A percentile compares a stretch with the other conserved stretches of the same genome.
phyloP scores from a whole-genome alignment of 30 jellyfish, hydroid and myxozoan species.

The Cassiopea xamachana region DNA sequence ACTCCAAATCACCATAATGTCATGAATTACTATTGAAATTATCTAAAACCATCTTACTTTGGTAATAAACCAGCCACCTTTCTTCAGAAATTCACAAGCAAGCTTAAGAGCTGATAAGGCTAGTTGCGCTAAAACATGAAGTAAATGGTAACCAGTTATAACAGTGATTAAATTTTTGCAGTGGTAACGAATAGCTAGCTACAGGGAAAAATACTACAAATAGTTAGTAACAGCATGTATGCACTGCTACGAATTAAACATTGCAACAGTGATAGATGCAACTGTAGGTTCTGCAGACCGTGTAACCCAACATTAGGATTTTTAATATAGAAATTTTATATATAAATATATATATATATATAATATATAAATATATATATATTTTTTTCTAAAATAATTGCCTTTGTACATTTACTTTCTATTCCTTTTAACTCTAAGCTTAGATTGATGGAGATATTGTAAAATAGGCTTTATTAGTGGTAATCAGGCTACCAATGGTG shows the following conservation, averaged over 20 bases:
- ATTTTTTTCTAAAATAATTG: background rate
- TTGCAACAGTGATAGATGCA: background rate
- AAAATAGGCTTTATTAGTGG: background rate
- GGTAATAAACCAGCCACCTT: slow-evolving; percentile 99
- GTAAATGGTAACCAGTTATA: background rate
- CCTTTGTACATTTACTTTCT: background rate
- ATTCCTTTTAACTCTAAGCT: background rate
- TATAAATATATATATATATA: too few species aligned
- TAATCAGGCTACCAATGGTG: background rate
- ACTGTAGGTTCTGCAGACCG: background rate
- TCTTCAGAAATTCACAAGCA: slow-evolving; percentile 89
- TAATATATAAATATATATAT: too few species aligned
- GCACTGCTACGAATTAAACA: background rate
- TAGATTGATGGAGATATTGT: background rate
- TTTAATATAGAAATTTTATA: background rate
- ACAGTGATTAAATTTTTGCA: too few species aligned
- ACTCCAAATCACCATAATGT: too few species aligned
- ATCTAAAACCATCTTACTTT: slow-evolving; percentile 60
- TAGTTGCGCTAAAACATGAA: slow-evolving; percentile 85
- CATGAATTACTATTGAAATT: too few species aligned
- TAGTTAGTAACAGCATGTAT: background rate
- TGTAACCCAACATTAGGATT: background rate
- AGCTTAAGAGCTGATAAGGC: slow-evolving; percentile 95
- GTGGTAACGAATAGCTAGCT: too few species aligned
- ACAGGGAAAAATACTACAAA: too few species aligned